phyloP scores from a whole-genome alignment of 2,113 vertebrate genomes.

The Aspiorhynchus laticeps region DNA sequence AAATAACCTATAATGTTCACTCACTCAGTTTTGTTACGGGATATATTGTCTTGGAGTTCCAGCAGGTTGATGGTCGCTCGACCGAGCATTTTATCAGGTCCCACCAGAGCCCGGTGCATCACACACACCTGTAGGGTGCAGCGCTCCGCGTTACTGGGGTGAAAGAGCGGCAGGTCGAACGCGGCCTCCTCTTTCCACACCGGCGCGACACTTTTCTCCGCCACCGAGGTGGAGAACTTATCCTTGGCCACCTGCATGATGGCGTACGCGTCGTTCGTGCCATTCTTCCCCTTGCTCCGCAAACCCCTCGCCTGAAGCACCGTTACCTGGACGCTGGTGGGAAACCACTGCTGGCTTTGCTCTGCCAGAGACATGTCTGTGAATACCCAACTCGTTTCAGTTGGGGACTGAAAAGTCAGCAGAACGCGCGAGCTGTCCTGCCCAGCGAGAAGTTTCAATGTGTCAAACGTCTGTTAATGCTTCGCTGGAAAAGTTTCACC shows the following conservation, averaged over 20 bases:
- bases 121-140: slow-evolving; percentile 83
- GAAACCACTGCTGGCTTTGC: slow-evolving; percentile 80
- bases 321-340: slow-evolving; percentile 91
- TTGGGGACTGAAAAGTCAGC: not conserved
- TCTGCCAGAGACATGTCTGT: slow-evolving; percentile 75
- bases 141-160: slow-evolving; percentile 59
- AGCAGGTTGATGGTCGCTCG: slow-evolving; percentile 83
- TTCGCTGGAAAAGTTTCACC: slow-evolving; percentile 39
- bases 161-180: slow-evolving; percentile 85
- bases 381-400: not conserved
- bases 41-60: slow-evolving; percentile 75
- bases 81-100: slow-evolving; percentile 90
- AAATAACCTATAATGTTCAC: slow-evolving; percentile 57
- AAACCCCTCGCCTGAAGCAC: slow-evolving; percentile 86
- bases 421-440: not conserved
- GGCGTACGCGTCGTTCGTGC: slow-evolving; percentile 91
- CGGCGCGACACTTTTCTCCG: slow-evolving; percentile 84
- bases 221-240: slow-evolving; percentile 88
- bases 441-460: not conserved
- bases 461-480: not conserved
- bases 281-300: slow-evolving; percentile 82
- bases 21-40: slow-evolving; percentile 81
- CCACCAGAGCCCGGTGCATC: slow-evolving; percentile 88
- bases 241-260: slow-evolving; percentile 91
- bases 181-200: slow-evolving; percentile 90